A percentile compares a stretch with the other conserved stretches of the same genome.
Conservation (phyloP, 2,888 invertebrate species). For the Orchestes rusci region DNA sequence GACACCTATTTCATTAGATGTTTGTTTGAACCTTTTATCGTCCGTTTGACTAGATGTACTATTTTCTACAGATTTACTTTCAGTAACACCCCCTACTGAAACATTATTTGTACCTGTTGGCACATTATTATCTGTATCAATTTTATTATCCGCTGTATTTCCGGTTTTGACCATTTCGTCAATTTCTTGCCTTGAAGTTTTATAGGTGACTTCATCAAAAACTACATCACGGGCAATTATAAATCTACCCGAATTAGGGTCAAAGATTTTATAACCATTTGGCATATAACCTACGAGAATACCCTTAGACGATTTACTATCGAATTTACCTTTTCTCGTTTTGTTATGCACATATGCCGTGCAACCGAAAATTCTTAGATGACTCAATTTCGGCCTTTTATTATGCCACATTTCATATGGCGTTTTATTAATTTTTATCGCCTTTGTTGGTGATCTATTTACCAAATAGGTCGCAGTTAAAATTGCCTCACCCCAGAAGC, state of each 20-base stretch:
- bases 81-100: too few relatives aligned
- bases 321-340: slow-evolving; percentile 8
- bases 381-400: slow-evolving; percentile 34
- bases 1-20: too few relatives aligned
- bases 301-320: slow-evolving; percentile 10
- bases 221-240: slow-evolving; percentile 35
- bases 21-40: too few relatives aligned
- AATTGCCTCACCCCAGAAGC: slow-evolving; percentile 28
- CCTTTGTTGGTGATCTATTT: slow-evolving; percentile 35
- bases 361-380: slow-evolving; percentile 35
- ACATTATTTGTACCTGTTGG: too few relatives aligned
- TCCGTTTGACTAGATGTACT: too few relatives aligned
- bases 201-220: slow-evolving; percentile 26
- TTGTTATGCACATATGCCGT: slow-evolving; percentile 16
- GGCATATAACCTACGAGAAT: slow-evolving; percentile 6
- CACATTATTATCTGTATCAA: too few relatives aligned
- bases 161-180: too few relatives aligned
- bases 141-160: too few relatives aligned
- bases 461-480: slow-evolving; percentile 36
- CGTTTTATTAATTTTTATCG: slow-evolving; percentile 32
- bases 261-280: slow-evolving; percentile 37
- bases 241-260: slow-evolving; percentile 32
- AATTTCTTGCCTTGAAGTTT: slow-evolving; percentile 2
- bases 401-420: slow-evolving; percentile 38
- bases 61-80: too few relatives aligned